Percentiles rank a stretch among this genome's conserved stretches.
Conservation (phyloP, 2,797 vertebrate species). For the Aphelocoma californica region DNA sequence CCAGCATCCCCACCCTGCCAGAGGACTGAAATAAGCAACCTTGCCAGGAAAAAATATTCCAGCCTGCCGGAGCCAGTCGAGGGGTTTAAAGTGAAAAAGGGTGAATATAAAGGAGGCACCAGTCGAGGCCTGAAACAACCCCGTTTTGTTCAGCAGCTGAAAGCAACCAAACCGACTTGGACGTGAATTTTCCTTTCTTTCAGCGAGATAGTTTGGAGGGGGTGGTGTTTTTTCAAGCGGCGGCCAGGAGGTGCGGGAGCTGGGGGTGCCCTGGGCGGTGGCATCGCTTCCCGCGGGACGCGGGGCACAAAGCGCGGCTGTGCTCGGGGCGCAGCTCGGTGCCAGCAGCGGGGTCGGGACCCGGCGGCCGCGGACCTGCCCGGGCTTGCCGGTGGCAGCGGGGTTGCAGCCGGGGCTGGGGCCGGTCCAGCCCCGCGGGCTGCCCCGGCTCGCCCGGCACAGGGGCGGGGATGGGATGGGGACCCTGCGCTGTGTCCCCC, state of each 20-base stretch:
- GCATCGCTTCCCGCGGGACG: not conserved
- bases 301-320: not conserved
- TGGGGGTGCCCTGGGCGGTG: not conserved
- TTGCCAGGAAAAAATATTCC: constrained; percentile 44
- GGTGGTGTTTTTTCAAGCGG: not conserved
- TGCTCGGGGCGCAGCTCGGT: not conserved
- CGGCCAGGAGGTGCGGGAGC: not conserved
- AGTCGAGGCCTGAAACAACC: constrained; percentile 22
- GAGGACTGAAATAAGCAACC: not conserved
- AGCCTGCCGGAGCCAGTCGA: not conserved
- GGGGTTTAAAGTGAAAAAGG: constrained; percentile 28
- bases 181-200: not conserved
- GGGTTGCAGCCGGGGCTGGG: not conserved
- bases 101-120: constrained; percentile 37
- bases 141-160: constrained; percentile 42
- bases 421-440: not conserved
- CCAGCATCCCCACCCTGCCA: not conserved
- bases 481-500: fast-evolving
- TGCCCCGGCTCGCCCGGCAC: not conserved
- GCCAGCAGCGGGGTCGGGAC: constrained; percentile 13
- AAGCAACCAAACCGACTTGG: constrained; percentile 29
- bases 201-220: not conserved
- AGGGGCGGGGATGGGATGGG: not conserved
- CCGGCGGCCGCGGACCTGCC: constrained; percentile 64
- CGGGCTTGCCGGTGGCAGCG: constrained; percentile 51